Base-by-base conservation (phyloP, 1,140 invertebrate genomes). In the Phthorimaea operculella region DNA sequence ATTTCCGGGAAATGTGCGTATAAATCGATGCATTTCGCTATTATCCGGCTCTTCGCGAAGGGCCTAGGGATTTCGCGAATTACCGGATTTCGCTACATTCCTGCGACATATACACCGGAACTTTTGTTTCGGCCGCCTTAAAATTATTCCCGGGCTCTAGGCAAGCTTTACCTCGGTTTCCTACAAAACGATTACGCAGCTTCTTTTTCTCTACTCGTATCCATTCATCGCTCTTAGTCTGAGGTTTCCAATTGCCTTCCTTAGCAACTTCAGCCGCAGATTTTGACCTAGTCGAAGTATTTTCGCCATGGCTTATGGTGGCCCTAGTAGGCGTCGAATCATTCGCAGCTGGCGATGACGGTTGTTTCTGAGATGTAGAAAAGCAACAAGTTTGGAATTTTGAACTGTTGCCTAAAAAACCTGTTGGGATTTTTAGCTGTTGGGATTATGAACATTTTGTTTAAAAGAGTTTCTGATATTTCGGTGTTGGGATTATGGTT, bases 51-150 rank as follows among this genome's bases (percentile, higher is more conserved):
- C n/a, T n/a, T n/a, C n/a, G n/a, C n/a, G n/a, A n/a, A n/a, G n/a
- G n/a, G n/a, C n/a, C n/a, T n/a, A n/a, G n/a, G n/a, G n/a, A n/a
- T n/a, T n/a, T n/a, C n/a, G n/a, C n/a, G n/a, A n/a, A n/a, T n/a
- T n/a, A n/a, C n/a, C n/a, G n/a, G n/a, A n/a, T n/a, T n/a, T n/a
- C n/a, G n/a, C n/a, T n/a, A n/a, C n/a, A n/a, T n/a, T n/a, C n/a
- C n/a, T n/a, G n/a, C n/a, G n/a, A n/a, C n/a, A n/a, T n/a, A 55
- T 49, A 55, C 7, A 49, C 4, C 2, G 54, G 54, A 12, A 36
- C 11, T 17, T 48, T 49, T 4, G 18, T 11, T 33, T 55, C 54
- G 0, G 54, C 54, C 11, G 54, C 54, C 15, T 33, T 49, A 21
- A 55, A 55, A 34, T 55, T 55, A 4, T 15, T 16, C 11, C 28